Percentiles rank a stretch among this genome's conserved stretches.
phyloP scores from a whole-genome alignment of 2,888 invertebrate genomes.

The Cantharis flavilabris region DNA sequence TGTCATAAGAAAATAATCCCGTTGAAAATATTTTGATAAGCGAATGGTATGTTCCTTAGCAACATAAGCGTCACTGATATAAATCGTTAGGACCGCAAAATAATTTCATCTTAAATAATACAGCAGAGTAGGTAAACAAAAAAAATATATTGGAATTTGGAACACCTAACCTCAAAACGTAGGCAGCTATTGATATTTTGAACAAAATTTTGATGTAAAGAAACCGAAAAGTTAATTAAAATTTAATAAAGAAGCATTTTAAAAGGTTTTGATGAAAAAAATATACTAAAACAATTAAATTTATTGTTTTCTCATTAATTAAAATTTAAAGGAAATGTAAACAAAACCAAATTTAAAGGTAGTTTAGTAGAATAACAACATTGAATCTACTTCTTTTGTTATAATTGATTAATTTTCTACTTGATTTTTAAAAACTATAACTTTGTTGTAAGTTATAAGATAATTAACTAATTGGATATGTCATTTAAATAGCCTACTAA shows the following conservation, averaged over 20 bases:
- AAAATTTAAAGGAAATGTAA: not conserved
- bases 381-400: not conserved
- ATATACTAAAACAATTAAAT: not conserved
- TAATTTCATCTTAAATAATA: not conserved
- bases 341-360: not conserved
- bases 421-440: not conserved
- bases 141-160: not conserved
- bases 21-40: not conserved
- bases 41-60: not conserved
- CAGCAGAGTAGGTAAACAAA: not conserved
- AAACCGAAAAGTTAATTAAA: not conserved
- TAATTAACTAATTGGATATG: slow-evolving; percentile 3
- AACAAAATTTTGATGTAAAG: not conserved
- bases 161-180: not conserved
- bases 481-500: slow-evolving; percentile 1
- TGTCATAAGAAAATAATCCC: not conserved
- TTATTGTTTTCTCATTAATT: not conserved
- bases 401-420: not conserved
- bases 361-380: not conserved
- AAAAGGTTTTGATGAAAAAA: not conserved
- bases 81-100: not conserved
- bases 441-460: not conserved
- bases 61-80: not conserved
- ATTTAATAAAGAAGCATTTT: not conserved
- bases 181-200: not conserved